Evolutionary conservation across 2,797 vertebrate species (phyloP), one percentile per base, ranked within the genome.

Genomic region (Dicrostonyx torquatus): DNA sequence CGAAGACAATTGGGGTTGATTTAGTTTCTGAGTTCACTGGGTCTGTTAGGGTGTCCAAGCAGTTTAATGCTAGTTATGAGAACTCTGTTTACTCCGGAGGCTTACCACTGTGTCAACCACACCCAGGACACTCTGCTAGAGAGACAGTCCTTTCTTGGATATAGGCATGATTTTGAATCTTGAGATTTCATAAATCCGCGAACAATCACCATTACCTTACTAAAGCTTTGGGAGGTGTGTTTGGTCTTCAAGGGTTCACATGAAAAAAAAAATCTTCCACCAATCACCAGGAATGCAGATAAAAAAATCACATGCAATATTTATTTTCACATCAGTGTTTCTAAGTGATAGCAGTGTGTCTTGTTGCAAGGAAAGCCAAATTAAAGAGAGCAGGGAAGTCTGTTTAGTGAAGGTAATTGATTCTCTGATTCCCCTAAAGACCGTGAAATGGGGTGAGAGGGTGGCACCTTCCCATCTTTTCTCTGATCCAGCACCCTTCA

Each of bases 301-400:
- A 37, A 83, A 77, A n/a, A 87, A 29, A 5, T 10, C 40, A 70
- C 40, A 12, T 31, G 40, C 50, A 80, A 48, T 62, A 13, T 66
- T 72, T 24, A 75, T 85, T 89, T 87, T 87, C 43, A 80, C 37
- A 43, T 87, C 20, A 37, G 1, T 70, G 73, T 95, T 84, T 92
- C 62, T 93, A n/a, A 66, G 48, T 58, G 26, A 26, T 70, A 83
- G 60, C 93, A 11, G 53, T 82, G 31, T 31, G 10, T 89, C 40
- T 77, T 50, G 26, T 48, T 48, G 7, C 5, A 40, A 13, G 64
- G 48, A 75, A 79, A 92, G 24, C 7, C 76, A 89, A 79, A 31
- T 72, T 66, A 89, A 66, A 40, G 58, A 72, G 64, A 80, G n/a
- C 10, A 13, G 66, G 24, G 55, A 78, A 55, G 24, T 60, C 75